phyloP scores from a whole-genome alignment of 2,113 vertebrate species.

The Petaurus breviceps region DNA sequence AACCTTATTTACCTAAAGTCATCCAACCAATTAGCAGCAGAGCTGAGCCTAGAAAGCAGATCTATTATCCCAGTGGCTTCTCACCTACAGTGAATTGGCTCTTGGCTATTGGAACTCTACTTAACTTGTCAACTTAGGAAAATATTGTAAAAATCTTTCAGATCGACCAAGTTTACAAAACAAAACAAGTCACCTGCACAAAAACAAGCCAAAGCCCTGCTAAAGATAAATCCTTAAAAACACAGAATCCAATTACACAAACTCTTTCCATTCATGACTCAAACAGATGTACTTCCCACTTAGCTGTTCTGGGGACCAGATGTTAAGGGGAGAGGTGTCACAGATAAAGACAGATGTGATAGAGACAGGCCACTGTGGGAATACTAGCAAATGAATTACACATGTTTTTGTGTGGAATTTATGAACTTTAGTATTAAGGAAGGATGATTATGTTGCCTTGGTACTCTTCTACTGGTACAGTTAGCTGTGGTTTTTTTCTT shows the following conservation, averaged over 20 bases:
- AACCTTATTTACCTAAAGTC: no score
- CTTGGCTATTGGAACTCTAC: background rate
- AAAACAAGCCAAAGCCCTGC: background rate
- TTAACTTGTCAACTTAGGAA: background rate
- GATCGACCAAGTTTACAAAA: background rate
- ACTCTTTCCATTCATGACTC: background rate
- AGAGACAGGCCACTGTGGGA: background rate
- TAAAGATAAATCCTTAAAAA: conserved; percentile 35
- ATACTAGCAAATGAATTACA: background rate
- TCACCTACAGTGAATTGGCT: background rate
- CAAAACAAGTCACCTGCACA: no score
- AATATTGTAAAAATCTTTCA: background rate
- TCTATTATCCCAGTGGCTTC: no score
- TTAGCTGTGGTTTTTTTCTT: background rate
- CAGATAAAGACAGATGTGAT: background rate
- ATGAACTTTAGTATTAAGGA: background rate
- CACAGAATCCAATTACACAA: background rate
- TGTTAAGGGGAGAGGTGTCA: background rate
- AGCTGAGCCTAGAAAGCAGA: no score
- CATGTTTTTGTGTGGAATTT: background rate
- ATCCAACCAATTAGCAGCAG: no score
- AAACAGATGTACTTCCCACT: background rate
- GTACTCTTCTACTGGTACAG: background rate
- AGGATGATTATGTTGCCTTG: background rate
- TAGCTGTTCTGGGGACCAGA: background rate